Base-by-base conservation (phyloP, 92 coral and sea anemone species). In the Ricordea florida region DNA sequence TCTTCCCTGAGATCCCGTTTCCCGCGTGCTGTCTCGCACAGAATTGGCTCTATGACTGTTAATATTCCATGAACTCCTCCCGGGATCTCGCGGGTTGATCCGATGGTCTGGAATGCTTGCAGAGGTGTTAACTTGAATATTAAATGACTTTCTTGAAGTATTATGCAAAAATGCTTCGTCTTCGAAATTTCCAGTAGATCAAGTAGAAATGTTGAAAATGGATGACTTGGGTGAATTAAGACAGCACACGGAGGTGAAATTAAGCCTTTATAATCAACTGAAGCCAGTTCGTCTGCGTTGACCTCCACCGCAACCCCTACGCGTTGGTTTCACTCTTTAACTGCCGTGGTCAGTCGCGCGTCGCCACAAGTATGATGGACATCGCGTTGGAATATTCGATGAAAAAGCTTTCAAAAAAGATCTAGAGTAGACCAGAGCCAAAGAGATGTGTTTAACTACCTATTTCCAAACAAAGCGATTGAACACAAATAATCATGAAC, bases 51-150 rank as follows among this genome's bases (percentile, higher is more conserved):
- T n/a, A n/a, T n/a, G n/a, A n/a, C n/a, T n/a, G n/a, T n/a, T n/a
- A n/a, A n/a, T n/a, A n/a, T n/a, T n/a, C n/a, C n/a, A n/a, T n/a
- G n/a, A n/a, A n/a, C n/a, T n/a, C n/a, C 57, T 49, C 57, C 24
- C 57, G 31, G 48, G 70, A 56, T 8, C 67, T 34, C 79, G 35
- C 22, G 62, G 50, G 23, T 47, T 31, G 42, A 57, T 37, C 69
- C 36, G 56, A 20, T 43, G 25, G 25, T 41, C 52, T 64, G 63
- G 63, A 60, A 57, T 64, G 41, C 63, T 38, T 15, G 35, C 61
- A 74, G 47, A 74, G 62, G 81, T 74, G 81, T 74, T 63, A 82
- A 61, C 62, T 53, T 69, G 79, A 80, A 70, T 70, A 69, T 69
- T 48, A 69, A 70, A 69, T 80, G 76, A 26, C 62, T 70, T 27